Percentiles rank a stretch among this genome's conserved stretches.
phyloP scores from a whole-genome alignment of 2,888 invertebrate species.

The Drosophila peninsularis region DNA sequence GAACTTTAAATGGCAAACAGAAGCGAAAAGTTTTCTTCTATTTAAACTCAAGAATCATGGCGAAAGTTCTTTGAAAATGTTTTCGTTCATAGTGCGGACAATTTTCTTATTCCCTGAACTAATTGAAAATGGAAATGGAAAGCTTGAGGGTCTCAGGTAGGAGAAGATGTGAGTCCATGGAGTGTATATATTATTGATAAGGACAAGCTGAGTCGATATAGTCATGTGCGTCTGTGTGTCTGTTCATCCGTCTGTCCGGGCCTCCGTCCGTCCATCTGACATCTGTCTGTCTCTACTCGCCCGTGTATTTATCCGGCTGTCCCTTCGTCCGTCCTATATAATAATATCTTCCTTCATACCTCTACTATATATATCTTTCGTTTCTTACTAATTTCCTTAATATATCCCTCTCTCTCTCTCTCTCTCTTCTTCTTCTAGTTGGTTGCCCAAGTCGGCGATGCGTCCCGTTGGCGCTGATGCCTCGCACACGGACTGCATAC shows the following conservation, averaged over 20 bases:
- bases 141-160: background rate
- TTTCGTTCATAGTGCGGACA: background rate
- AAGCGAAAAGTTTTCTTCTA: background rate
- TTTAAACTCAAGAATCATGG: background rate
- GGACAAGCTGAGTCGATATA: background rate
- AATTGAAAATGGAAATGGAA: background rate
- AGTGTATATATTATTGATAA: background rate
- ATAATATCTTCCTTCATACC: background rate
- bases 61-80: background rate
- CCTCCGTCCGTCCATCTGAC: background rate
- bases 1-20: background rate
- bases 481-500: conserved; percentile 90
- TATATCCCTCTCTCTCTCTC: conserved; percentile 7
- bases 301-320: background rate
- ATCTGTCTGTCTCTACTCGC: no score
- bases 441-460: conserved; percentile 92
- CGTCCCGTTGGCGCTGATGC: conserved; percentile 93
- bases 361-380: background rate
- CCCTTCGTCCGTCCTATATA: background rate
- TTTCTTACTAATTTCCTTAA: background rate
- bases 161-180: background rate
- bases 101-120: background rate
- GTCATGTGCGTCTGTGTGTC: background rate
- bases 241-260: accelerated
- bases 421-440: conserved; percentile 85